A percentile compares a stretch with the other conserved stretches of the same genome.
These are phyloP conservation scores for Scaptomyza cyrtandrae DNA, from an alignment of 2,888 invertebrate species.

Conservation along the genomic window DNA sequence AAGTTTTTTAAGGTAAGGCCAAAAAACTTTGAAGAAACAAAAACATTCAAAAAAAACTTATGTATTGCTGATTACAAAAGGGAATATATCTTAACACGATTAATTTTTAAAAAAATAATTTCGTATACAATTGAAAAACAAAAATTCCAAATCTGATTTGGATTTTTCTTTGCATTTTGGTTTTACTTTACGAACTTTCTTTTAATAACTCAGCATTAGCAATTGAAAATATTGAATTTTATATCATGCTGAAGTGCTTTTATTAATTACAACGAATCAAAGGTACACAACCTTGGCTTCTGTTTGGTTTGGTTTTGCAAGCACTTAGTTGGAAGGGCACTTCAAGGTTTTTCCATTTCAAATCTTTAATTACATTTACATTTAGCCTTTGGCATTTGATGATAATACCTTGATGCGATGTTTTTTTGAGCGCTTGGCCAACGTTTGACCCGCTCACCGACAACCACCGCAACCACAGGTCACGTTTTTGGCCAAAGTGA, in stretches of 20 bases:
- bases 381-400: slow-evolving; percentile 42
- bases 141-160: too few species aligned
- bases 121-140: too few species aligned
- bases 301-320: background rate
- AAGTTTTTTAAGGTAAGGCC: too few species aligned
- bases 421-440: slow-evolving; percentile 20
- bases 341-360: slow-evolving; percentile 30
- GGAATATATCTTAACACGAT: too few species aligned
- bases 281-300: slow-evolving; percentile 2
- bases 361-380: slow-evolving; percentile 59
- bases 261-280: slow-evolving; percentile 3
- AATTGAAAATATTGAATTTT: too few species aligned
- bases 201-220: too few species aligned
- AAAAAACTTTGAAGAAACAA: too few species aligned
- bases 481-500: slow-evolving; percentile 61
- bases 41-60: too few species aligned
- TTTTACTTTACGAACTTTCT: too few species aligned
- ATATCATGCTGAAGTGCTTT: background rate
- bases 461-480: background rate
- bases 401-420: slow-evolving; percentile 49
- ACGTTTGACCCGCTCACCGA: slow-evolving; percentile 20
- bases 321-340: slow-evolving; percentile 17
- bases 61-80: too few species aligned
- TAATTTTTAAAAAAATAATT: too few species aligned
- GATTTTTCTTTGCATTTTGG: too few species aligned